phyloP scores from a whole-genome alignment of 2,888 invertebrate genomes.

The Azorinus chamasolen region DNA sequence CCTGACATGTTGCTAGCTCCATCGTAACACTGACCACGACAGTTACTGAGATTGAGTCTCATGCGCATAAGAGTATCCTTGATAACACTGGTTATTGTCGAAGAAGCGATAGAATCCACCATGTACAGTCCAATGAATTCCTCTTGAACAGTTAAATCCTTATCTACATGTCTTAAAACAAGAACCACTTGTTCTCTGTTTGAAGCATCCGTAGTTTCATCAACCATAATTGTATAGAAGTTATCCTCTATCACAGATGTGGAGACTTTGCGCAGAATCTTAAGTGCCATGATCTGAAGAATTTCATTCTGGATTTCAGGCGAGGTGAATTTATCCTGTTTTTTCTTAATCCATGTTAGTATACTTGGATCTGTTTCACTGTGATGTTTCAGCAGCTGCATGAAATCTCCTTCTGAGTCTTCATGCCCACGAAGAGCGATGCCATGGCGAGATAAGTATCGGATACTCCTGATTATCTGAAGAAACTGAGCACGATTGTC shows the following conservation, averaged over 20 bases:
- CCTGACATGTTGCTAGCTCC: constrained; percentile 62
- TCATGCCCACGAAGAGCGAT: constrained; percentile 56
- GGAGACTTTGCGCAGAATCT: constrained; percentile 47
- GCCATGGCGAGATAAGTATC: no score
- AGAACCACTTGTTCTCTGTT: constrained; percentile 68
- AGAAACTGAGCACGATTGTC: no score
- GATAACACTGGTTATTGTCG: constrained; percentile 42
- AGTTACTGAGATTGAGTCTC: constrained; percentile 49
- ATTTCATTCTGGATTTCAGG: constrained; percentile 66
- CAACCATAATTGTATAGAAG: constrained; percentile 65
- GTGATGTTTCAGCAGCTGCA: constrained; percentile 51
- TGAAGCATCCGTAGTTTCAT: constrained; percentile 60
- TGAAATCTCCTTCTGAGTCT: constrained; percentile 46
- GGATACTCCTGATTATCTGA: no score
- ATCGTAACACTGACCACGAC: constrained; percentile 59
- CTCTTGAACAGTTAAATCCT: constrained; percentile 53
- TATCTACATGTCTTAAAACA: constrained; percentile 56
- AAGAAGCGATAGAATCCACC: constrained; percentile 40
- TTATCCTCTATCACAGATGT: constrained; percentile 5
- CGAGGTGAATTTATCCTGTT: constrained; percentile 59
- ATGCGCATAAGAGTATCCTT: constrained; percentile 54
- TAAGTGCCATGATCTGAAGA: constrained; percentile 56
- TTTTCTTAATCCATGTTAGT: constrained; percentile 48
- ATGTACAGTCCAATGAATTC: constrained; percentile 64
- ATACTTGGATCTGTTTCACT: constrained; percentile 41